Percentiles rank a stretch among this genome's conserved stretches.
These are phyloP conservation scores for Chrysolina haemoptera DNA, from an alignment of 2,888 invertebrate genomes.

Conservation along the genomic window DNA sequence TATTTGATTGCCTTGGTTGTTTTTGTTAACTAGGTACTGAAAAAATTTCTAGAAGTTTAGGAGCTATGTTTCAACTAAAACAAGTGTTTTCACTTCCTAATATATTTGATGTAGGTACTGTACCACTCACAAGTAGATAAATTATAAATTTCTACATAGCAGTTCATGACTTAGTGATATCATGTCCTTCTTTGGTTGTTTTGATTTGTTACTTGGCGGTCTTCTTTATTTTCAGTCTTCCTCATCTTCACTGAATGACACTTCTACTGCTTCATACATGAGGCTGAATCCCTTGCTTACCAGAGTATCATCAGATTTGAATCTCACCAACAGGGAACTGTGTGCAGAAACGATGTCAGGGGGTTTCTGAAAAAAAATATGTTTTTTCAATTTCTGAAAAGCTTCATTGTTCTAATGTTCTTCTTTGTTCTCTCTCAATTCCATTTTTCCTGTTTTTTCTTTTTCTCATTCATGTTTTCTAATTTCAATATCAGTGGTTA, in stretches of 20 bases:
- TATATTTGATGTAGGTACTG: no score
- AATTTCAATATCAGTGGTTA: no score
- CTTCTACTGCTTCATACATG: conserved; percentile 83
- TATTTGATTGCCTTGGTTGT: no score
- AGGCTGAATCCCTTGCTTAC: conserved; percentile 94
- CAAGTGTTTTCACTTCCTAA: no score
- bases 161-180: background rate
- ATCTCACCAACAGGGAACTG: conserved; percentile 88
- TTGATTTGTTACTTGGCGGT: background rate
- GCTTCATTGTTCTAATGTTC: background rate
- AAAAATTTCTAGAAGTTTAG: no score
- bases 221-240: conserved; percentile 23
- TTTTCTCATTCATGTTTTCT: no score
- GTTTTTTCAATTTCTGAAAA: no score
- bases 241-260: conserved; percentile 40
- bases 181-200: background rate
- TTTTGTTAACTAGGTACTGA: no score
- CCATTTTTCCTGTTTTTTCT: no score
- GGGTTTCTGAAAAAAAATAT: conserved; percentile 78
- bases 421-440: background rate
- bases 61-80: no score
- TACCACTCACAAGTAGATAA: no score
- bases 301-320: conserved; percentile 91
- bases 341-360: conserved; percentile 89
- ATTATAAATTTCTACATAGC: no score